Base-by-base conservation (phyloP, 2,797 vertebrate species). In the Rhynchonycteris naso region DNA sequence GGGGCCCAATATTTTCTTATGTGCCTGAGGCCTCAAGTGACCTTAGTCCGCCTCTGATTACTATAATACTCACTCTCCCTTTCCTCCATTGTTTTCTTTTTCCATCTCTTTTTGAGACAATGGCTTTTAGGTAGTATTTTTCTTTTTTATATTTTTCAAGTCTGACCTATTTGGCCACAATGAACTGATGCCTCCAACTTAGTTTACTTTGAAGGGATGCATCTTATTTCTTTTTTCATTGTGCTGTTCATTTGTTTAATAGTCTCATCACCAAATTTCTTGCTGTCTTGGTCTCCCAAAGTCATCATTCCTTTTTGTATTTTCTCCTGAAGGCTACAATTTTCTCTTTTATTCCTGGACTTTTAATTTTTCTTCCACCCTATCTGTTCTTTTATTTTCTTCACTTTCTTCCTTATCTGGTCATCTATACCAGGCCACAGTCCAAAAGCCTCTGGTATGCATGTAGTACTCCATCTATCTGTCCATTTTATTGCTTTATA, bases 271-370 rank as follows among this genome's bases (percentile, higher is more conserved):
- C 12, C 4, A 54, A 28, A 80, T 84, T 54, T 79, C 9, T 19
- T 92, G 30, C 26, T 52, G 5, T 82, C 79, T 91, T 81, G 76
- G 13, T 79, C 76, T 86, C 3, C 2, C 47, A 26, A 86, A 81
- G 24, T 7, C 1, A 6, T 78, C 50, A 38, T 75, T 80, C 9
- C 24, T 74, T 79, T 21, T 58, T 35, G 54, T 65, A 26, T 47
- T 78, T 96, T 88, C 9, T 88, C 22, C 30, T 88, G 56, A 87
- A 81, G n/a, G n/a, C 19, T 86, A n/a, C n/a, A 21, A 47, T 86
- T 76, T 15, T 61, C 14, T 68, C 56, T 88, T 86, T 90, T 26
- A 26, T 56, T 74, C n/a, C 7, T 72, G 33, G 81, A 61, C 2
- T 58, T 91, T 58, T 69, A 1, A 30, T 16, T 35, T 50, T 78